phyloP scores from a whole-genome alignment of 1,140 invertebrate genomes.

The Hydropsyche tenuis region DNA sequence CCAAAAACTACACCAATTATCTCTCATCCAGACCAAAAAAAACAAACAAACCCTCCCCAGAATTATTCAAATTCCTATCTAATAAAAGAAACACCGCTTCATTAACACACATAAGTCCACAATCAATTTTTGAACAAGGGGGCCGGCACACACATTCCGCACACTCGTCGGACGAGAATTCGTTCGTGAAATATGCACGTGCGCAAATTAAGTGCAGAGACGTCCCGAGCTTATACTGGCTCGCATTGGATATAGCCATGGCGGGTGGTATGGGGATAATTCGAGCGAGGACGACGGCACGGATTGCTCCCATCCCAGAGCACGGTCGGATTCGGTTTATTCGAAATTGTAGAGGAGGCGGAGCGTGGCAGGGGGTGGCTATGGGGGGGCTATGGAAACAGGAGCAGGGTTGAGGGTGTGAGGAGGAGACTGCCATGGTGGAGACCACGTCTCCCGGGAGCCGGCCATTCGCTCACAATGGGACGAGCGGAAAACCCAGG shows the following conservation, averaged over 20 bases:
- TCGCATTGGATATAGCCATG: background rate
- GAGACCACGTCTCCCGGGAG: background rate
- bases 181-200: constrained; percentile 15
- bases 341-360: background rate
- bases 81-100: too few relatives aligned
- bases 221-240: too few relatives aligned
- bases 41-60: too few relatives aligned
- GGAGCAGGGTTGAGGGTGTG: background rate
- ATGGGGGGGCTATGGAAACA: background rate
- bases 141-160: background rate
- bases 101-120: too few relatives aligned
- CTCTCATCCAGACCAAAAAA: too few relatives aligned
- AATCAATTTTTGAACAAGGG: background rate
- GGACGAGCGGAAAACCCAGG: background rate
- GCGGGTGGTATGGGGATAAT: background rate
- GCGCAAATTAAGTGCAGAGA: constrained; percentile 20
- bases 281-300: background rate
- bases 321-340: background rate
- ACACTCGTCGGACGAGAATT: background rate
- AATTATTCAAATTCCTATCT: too few relatives aligned
- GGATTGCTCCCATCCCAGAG: background rate
- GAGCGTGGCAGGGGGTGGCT: background rate
- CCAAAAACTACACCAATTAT: too few relatives aligned
- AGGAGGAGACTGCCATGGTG: too few relatives aligned
- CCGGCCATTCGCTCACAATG: constrained; percentile 9